phyloP scores from a whole-genome alignment of 1,140 invertebrate genomes.

The Macrosteles quadrilineatus region DNA sequence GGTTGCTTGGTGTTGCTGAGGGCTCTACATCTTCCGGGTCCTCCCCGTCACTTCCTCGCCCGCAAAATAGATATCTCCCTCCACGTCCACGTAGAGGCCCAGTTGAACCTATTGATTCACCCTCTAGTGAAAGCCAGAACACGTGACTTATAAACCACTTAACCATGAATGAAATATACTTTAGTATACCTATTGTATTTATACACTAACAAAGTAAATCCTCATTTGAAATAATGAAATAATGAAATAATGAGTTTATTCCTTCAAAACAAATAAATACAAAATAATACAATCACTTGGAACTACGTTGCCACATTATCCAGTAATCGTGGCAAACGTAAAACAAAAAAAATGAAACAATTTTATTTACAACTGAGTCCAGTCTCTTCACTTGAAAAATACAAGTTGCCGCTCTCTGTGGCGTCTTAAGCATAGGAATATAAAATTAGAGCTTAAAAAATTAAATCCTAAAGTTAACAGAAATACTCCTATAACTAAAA shows the following conservation, averaged over 20 bases:
- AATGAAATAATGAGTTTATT: too few relatives aligned
- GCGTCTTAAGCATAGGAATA: neutral
- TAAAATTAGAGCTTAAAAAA: neutral
- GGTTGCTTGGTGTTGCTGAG: constrained; percentile 27
- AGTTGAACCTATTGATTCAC: too few relatives aligned
- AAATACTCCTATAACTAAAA: neutral
- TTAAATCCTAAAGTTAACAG: neutral
- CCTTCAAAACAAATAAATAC: too few relatives aligned
- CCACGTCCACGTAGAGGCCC: too few relatives aligned
- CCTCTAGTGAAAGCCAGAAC: too few relatives aligned
- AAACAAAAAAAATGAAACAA: neutral
- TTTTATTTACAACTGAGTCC: neutral
- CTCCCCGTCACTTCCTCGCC: neutral
- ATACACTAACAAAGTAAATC: too few relatives aligned
- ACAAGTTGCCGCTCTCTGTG: neutral
- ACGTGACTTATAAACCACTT: too few relatives aligned
- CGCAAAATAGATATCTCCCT: neutral
- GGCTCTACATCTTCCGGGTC: constrained; percentile 31
- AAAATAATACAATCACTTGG: too few relatives aligned
- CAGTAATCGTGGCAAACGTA: neutral
- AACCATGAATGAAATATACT: too few relatives aligned
- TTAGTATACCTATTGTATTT: too few relatives aligned
- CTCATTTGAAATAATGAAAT: too few relatives aligned
- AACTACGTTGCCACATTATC: neutral
- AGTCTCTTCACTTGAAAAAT: neutral